A percentile compares a stretch with the other conserved stretches of the same genome.
Conservation (phyloP, 92 coral and sea anemone species). For the Palythoa grandis region DNA sequence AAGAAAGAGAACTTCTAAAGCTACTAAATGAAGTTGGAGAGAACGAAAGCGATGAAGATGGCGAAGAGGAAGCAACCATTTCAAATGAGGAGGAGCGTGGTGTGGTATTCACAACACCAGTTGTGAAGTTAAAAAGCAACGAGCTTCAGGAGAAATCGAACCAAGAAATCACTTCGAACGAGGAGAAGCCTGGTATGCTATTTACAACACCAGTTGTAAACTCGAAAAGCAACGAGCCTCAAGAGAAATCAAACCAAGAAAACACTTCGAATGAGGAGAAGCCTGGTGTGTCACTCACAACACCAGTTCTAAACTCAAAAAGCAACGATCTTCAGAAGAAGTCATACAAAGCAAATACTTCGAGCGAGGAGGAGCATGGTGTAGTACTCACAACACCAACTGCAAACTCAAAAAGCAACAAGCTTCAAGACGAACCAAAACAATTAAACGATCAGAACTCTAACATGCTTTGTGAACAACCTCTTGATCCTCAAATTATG, state of each 20-base stretch:
- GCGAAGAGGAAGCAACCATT: not conserved
- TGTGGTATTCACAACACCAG: not conserved
- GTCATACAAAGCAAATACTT: not conserved
- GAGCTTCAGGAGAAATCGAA: not conserved
- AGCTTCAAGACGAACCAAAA: too few species aligned
- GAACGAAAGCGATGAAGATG: not conserved
- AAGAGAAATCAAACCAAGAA: not conserved
- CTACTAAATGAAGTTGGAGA: not conserved
- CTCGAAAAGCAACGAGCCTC: not conserved
- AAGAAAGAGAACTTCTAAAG: slow-evolving; percentile 47
- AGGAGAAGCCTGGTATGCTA: too few species aligned
- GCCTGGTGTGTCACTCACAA: too few species aligned
- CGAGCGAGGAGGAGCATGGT: too few species aligned
- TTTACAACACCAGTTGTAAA: too few species aligned
- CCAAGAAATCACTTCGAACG: too few species aligned
- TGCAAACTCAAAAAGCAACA: not conserved
- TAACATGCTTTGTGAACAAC: too few species aligned
- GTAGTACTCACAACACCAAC: too few species aligned
- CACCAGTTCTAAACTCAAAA: too few species aligned
- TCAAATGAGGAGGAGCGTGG: not conserved
- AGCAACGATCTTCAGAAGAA: not conserved
- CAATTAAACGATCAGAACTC: too few species aligned
- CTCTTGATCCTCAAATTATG: too few species aligned
- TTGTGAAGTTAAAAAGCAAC: not conserved
- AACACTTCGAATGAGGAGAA: too few species aligned